Conservation (phyloP, 2,113 vertebrate genomes). For the Ophthalmolycus amberensis region DNA sequence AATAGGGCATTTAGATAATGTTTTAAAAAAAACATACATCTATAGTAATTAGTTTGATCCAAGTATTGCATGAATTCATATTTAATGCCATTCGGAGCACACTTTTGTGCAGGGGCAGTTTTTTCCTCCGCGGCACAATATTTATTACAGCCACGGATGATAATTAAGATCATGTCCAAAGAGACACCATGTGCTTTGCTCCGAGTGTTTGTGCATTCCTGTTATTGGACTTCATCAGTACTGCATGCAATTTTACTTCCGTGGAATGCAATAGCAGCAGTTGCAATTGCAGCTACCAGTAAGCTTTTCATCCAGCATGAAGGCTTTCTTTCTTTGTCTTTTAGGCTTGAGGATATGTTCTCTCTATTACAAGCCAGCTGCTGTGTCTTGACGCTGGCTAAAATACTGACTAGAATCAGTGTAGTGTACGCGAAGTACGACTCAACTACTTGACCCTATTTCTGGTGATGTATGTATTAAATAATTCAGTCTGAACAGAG, state of each 20-base stretch:
- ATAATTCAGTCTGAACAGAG: conserved; percentile 4
- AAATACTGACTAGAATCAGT: background rate
- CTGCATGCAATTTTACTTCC: background rate
- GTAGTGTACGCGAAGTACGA: background rate
- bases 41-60: background rate
- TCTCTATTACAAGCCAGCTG: background rate
- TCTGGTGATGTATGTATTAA: background rate
- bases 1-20: background rate
- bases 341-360: background rate
- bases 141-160: background rate
- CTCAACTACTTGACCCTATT: background rate
- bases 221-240: conserved; percentile 1
- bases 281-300: background rate
- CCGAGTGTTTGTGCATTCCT: conserved; percentile 1
- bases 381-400: background rate
- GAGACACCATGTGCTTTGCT: conserved; percentile 5
- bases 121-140: background rate
- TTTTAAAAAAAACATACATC: background rate
- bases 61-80: conserved; percentile 1
- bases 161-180: conserved; percentile 4
- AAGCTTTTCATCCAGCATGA: background rate
- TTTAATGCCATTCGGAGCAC: background rate
- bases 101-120: background rate
- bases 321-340: background rate
- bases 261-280: background rate